Evolutionary conservation across 2,797 vertebrate genomes (phyloP).

Genomic region (Pyrrhura leucotis): DNA sequence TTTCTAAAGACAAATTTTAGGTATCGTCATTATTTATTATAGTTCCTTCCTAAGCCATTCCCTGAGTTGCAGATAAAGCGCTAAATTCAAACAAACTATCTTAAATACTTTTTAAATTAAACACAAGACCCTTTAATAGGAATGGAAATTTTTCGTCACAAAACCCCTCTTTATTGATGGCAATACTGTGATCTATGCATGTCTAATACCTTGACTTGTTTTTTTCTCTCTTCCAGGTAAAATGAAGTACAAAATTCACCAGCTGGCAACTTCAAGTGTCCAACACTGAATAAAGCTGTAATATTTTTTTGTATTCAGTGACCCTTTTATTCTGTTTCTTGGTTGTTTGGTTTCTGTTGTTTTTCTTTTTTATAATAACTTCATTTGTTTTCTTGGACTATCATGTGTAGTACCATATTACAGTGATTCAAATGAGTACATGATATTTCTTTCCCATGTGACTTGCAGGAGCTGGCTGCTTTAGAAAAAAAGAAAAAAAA

Average conservation of each 20-base stretch:
- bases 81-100: background rate
- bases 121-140: background rate
- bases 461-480: background rate
- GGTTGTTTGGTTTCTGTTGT: fast-evolving
- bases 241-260: background rate
- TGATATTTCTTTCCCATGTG: background rate
- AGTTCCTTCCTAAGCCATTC: background rate
- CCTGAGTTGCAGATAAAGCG: background rate
- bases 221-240: background rate
- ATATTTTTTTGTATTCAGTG: background rate
- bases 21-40: background rate
- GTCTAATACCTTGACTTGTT: background rate
- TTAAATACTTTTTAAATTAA: background rate
- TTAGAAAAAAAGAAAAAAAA: background rate
- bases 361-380: background rate
- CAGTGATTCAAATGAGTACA: background rate
- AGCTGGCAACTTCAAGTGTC: background rate
- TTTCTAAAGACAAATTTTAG: background rate
- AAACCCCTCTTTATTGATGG: background rate
- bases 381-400: background rate
- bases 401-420: background rate
- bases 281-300: background rate
- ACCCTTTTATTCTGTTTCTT: background rate
- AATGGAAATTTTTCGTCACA: background rate
- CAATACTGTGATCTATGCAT: background rate